phyloP scores from a whole-genome alignment of 1,140 invertebrate species.

The Panulirus ornatus region DNA sequence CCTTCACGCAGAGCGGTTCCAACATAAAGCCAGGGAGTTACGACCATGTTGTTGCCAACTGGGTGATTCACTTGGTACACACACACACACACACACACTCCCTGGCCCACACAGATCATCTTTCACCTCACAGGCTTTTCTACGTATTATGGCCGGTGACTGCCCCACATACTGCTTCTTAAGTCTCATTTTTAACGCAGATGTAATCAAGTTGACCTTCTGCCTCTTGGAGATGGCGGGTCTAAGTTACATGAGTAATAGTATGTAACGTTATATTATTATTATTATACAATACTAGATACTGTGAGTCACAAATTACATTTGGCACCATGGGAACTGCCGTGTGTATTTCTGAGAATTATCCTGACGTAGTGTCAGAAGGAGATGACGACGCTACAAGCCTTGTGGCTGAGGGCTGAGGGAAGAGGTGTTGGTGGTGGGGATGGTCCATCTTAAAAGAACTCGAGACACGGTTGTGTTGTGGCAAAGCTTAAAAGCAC shows the following conservation, averaged over 20 bases:
- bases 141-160: slow-evolving; percentile 29
- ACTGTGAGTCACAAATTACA: too few relatives aligned
- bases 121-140: background rate
- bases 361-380: too few relatives aligned
- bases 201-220: slow-evolving; percentile 46
- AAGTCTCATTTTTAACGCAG: slow-evolving; percentile 26
- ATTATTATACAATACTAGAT: background rate
- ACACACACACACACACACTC: slow-evolving; percentile 15
- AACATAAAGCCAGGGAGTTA: slow-evolving; percentile 42
- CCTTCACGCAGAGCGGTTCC: slow-evolving; percentile 29
- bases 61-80: slow-evolving; percentile 30
- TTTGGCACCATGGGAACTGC: too few relatives aligned
- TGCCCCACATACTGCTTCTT: slow-evolving; percentile 28
- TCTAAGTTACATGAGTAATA: background rate
- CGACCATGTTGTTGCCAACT: slow-evolving; percentile 51
- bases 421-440: too few relatives aligned
- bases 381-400: too few relatives aligned
- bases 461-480: too few relatives aligned
- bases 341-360: too few relatives aligned
- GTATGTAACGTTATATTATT: background rate
- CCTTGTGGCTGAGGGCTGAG: too few relatives aligned
- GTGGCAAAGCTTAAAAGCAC: too few relatives aligned
- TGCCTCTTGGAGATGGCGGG: background rate
- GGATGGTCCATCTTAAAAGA: too few relatives aligned
- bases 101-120: slow-evolving; percentile 41